Evolutionary conservation across 37 sponge, comb jelly and placozoan genomes (phyloP), one percentile per base, ranked within the genome.

Genomic region (Amphimedon queenslandica): DNA sequence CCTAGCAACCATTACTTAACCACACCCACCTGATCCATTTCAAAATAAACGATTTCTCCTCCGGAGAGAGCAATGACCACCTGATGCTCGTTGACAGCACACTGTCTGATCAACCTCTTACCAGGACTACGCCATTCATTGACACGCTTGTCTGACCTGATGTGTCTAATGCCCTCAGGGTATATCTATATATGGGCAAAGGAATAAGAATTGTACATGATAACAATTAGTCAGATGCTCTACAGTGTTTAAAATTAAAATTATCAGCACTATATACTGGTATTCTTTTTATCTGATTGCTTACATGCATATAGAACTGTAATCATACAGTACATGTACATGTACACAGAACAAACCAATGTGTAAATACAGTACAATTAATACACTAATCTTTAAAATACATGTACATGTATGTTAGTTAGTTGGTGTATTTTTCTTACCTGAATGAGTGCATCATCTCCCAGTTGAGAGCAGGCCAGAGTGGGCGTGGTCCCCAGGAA

Each of bases 41-140:
- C 99, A 83, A 98, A 98, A 85, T 98, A 98, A 66, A 98, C 99
- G 3, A 98, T 73, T 58, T 98, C 99, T 41, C 96, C 96, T 27
- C 96, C 96, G 56, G 77, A 87, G 42, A 98, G 83, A 27, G 99
- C 93, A 37, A 98, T 92, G 30, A 95, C 99, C 40, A 95, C 99
- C 70, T 95, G 96, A 37, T 93, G 57, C 67, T 98, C 91, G 64
- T 92, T 98, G 41, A 98, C 79, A 31, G 99, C 96, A 84, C 99
- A 98, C 43, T 84, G 86, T 21, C 56, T 73, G 36, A 98, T 92
- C 71, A 40, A 39, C 55, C 77, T 83, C 88, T 93, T 94, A 1
- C 90, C 90, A 8, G 96, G 99, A 23, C 93, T 64, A 42, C 88
- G 76, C 99, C 99, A 98, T 71, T 98, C 99, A 72, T 98, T 95